Base-by-base conservation (phyloP, 2,113 vertebrate species). In the Mastomys natalensis region DNA sequence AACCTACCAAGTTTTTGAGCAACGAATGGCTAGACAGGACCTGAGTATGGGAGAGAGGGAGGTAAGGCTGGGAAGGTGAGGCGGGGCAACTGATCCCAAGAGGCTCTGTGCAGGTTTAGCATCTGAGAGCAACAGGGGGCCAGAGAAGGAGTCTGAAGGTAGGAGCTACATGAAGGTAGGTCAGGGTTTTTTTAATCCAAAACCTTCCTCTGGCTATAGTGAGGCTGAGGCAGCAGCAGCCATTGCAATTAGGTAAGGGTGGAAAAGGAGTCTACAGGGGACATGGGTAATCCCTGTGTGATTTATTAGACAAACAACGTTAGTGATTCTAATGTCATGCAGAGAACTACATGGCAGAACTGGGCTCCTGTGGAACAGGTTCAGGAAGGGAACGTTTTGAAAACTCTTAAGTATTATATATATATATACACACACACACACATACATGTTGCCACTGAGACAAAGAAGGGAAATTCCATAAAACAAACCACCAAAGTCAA, bases 341-440 rank as follows among this genome's bases (percentile, higher is more conserved):
- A 74, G 72, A 68, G 58, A 94, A 53, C 81, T 73, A 88, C 94
- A 85, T n/a, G 88, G 92, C 48, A 92, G 93, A 92, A 74, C 29
- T 74, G 58, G 81, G 53, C 91, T 92, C 48, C 62, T 89, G 68
- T 53, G 82, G 97, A 95, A 95, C 95, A 86, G 53, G 55, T 70
- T 93, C 84, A 86, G 92, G 90, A 82, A 93, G 51, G 92, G 96
- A 96, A 97, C 86, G 88, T 93, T 93, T 92, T 87, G 72, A 94
- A 95, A 86, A 96, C 72, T 55, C 72, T 92, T 74, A 55, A 60
- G 37, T 60, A 21, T 21, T 21, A 5, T 55, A 55, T 51, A 51
- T 7, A 51, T 7, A 51, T 7, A 51, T 9, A 8, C 48, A 60
- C 19, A 60, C 58, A 60, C 5, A 60, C 6, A 22, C 58, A 60